phyloP scores from a whole-genome alignment of 2,888 invertebrate species.

The Cryptosula pallasiana region DNA sequence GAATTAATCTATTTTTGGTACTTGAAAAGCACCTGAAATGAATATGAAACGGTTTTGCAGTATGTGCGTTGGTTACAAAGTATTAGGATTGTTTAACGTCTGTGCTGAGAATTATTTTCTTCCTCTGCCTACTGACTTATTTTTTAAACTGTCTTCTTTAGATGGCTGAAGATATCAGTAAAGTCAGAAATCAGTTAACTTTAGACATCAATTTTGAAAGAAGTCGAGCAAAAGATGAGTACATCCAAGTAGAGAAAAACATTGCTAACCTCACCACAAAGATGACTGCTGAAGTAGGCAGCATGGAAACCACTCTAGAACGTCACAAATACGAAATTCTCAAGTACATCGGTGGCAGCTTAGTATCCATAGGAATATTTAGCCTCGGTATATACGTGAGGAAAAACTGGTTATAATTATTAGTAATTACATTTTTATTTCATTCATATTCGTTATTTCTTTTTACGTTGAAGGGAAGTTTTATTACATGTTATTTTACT shows the following conservation, averaged over 20 bases:
- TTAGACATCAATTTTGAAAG: conserved; percentile 52
- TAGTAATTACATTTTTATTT: too few species aligned
- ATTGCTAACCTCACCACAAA: conserved; percentile 43
- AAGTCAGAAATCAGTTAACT: conserved; percentile 42
- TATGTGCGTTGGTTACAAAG: too few species aligned
- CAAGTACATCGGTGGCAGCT: conserved; percentile 43
- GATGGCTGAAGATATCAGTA: conserved; percentile 44
- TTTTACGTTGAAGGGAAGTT: too few species aligned
- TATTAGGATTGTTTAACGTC: too few species aligned
- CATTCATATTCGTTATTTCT: too few species aligned
- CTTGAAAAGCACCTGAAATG: too few species aligned
- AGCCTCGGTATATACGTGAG: conserved; percentile 36
- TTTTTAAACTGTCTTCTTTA: too few species aligned
- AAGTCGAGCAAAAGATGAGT: conserved; percentile 48
- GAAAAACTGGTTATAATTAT: not conserved
- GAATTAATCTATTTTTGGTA: too few species aligned
- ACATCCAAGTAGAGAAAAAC: conserved; percentile 40
- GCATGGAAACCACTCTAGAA: conserved; percentile 46
- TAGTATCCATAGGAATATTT: conserved; percentile 35
- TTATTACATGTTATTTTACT: too few species aligned
- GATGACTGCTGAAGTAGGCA: conserved; percentile 49
- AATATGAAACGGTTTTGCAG: too few species aligned
- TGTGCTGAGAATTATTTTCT: too few species aligned
- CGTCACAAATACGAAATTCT: conserved; percentile 47
- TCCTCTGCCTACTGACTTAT: too few species aligned